Base-by-base conservation (phyloP, 2,113 vertebrate genomes). In the Sphaerodactylus townsendi region DNA sequence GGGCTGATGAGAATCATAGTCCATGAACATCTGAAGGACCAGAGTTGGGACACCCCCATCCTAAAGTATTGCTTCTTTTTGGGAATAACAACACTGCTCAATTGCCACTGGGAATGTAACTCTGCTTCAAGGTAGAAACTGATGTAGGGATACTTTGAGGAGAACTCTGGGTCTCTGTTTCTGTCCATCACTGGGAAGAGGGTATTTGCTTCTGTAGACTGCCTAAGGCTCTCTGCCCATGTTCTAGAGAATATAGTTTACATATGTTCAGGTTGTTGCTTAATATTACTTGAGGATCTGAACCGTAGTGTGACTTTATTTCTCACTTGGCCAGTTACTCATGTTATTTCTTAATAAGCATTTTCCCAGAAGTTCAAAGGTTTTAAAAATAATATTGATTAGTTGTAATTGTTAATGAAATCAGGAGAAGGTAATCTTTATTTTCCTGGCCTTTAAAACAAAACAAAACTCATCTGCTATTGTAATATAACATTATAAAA, bases 301-400 rank as follows among this genome's bases (percentile, higher is more conserved):
- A 3, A 46, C 66, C 62, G 0, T 3, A 0, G 10, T 30, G 2
- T 83, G 73, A 5, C 25, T 84, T 74, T 33, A 30, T 0, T 82
- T 19, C n/a, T 33, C 33, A 10, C 17, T 50, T 77, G 53, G 35
- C 17, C 76, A 39, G 13, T 64, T 37, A 44, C 21, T 14, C 30
- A 21, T 39, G 3, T 14, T 2, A 82, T 44, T 37, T 39, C 53
- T 65, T 19, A 79, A 28, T 48, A 72, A 10, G 3, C 2, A 35
- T 56, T 50, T 86, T 66, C 85, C 74, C 75, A 74, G 53, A 88
- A 81, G 87, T 88, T 44, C 0, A 50, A 21, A 39, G 25, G 21
- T n/a, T 86, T 86, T 84, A 87, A n/a, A n/a, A n/a, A 73, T 85
- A 76, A 68, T 69, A 85, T 73, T 88, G 78, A 85, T 86, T 88